Evolutionary conservation across 2,113 vertebrate genomes (phyloP), one percentile per base, ranked within the genome.

Genomic region (Myodes glareolus): DNA sequence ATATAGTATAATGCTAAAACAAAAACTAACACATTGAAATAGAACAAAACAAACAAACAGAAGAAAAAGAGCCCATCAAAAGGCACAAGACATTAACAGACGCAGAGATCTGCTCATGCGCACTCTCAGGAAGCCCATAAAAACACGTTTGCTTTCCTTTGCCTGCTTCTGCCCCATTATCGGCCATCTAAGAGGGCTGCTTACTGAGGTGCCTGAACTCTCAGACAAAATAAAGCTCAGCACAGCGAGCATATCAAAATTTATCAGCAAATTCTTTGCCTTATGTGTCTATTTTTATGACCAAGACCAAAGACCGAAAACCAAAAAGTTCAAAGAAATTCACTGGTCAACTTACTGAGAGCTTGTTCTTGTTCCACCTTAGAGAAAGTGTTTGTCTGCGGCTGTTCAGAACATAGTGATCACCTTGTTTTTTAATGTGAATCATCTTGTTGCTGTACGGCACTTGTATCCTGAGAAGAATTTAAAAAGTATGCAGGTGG

Each of bases 361-460:
- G 86, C 72, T 84, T 95, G 42, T 90, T 72, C 68, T 96, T 87
- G 67, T 90, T 73, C 97, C 97, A 98, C 29, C 90, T 78, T 58
- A 98, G 58, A 82, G 95, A 92, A 19, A 98, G 47, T 19, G 95
- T 92, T 92, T 91, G 91, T 94, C 97, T 97, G 23, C 94, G 97
- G 80, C 97, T 98, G 0, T 47, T 92, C 75, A 98, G 73, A 17
- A 91, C 36, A 88, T 85, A 91, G 82, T 97, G 65, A 39, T 98
- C 88, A 61, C 98, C 98, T 77, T 94, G 77, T n/a, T 94, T 97
- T 88, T 97, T 96, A 77, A 98, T 97, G 39, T 96, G 96, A 77
- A 98, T 90, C 90, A 97, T 39, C 9, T 98, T 98, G 90, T 97
- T 97, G 76, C 96, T 68, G 86, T 96, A 98, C 55, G 98, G 98